phyloP scores from a whole-genome alignment of 2,113 vertebrate genomes.

The Orcinus orca region DNA sequence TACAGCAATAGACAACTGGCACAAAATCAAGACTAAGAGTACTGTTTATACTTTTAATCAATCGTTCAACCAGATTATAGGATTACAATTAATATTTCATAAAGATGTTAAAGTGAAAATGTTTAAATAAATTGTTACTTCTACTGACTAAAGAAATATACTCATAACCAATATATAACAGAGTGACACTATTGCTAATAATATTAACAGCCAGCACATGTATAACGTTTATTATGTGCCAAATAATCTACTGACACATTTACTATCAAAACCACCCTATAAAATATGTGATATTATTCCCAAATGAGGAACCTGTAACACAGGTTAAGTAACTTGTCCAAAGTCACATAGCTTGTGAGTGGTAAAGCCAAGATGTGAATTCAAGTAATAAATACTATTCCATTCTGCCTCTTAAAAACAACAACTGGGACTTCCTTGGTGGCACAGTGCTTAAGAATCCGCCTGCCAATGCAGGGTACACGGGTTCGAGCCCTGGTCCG shows the following conservation, averaged over 20 bases:
- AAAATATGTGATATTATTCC: not conserved
- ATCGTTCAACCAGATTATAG: slow-evolving; percentile 54
- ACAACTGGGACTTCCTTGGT: not conserved
- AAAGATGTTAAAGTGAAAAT: slow-evolving; percentile 9
- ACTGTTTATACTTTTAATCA: slow-evolving; percentile 61
- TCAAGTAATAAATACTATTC: not conserved
- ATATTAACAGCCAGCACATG: not conserved
- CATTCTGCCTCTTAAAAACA: not conserved
- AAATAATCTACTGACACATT: not conserved
- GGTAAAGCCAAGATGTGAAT: not conserved
- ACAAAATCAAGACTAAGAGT: slow-evolving; percentile 59
- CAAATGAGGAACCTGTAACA: not conserved
- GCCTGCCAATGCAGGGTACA: too few relatives aligned
- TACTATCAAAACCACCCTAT: not conserved
- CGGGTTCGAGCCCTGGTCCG: too few relatives aligned
- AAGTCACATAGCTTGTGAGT: not conserved
- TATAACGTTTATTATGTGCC: not conserved
- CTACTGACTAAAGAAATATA: slow-evolving; percentile 35
- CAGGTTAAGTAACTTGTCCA: not conserved
- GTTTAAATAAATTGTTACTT: not conserved
- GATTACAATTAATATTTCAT: slow-evolving; percentile 79
- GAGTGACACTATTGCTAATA: not conserved
- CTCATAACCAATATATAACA: not conserved
- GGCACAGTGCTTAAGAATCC: too few relatives aligned
- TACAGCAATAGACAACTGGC: not conserved